phyloP scores from a whole-genome alignment of 2,888 invertebrate species.

The Drosophila antonietae region DNA sequence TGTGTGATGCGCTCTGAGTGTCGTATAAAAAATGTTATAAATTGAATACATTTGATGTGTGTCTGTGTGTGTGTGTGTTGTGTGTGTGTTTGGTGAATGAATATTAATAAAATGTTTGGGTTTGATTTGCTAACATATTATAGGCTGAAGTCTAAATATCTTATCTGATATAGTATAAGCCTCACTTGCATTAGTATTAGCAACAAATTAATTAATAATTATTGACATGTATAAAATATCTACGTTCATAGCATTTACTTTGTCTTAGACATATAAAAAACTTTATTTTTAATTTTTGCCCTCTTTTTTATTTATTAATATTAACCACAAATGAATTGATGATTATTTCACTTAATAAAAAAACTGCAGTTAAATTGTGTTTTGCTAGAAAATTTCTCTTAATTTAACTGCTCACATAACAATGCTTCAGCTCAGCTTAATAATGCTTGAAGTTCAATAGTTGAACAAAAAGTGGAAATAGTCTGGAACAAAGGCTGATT shows the following conservation, averaged over 20 bases:
- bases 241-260: too few species aligned
- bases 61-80: too few species aligned
- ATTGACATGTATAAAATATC: too few species aligned
- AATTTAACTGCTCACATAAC: neutral
- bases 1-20: slow-evolving; percentile 3
- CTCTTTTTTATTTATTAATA: too few species aligned
- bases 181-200: too few species aligned
- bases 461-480: slow-evolving; percentile 1
- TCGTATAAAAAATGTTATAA: neutral
- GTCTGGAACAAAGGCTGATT: slow-evolving; percentile 35
- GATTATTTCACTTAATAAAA: too few species aligned
- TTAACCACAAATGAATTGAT: too few species aligned
- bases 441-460: slow-evolving; percentile 37
- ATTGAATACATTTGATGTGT: neutral
- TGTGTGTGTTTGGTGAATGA: neutral
- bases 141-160: neutral
- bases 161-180: too few species aligned
- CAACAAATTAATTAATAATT: too few species aligned
- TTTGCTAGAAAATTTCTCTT: neutral
- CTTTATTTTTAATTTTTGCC: too few species aligned
- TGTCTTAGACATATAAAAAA: too few species aligned
- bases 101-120: neutral
- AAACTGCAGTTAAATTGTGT: too few species aligned
- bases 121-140: neutral
- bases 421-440: neutral